Evolutionary conservation across 35 echinoderm and acorn worm genomes (phyloP).

Genomic region (Lytechinus variegatus): DNA sequence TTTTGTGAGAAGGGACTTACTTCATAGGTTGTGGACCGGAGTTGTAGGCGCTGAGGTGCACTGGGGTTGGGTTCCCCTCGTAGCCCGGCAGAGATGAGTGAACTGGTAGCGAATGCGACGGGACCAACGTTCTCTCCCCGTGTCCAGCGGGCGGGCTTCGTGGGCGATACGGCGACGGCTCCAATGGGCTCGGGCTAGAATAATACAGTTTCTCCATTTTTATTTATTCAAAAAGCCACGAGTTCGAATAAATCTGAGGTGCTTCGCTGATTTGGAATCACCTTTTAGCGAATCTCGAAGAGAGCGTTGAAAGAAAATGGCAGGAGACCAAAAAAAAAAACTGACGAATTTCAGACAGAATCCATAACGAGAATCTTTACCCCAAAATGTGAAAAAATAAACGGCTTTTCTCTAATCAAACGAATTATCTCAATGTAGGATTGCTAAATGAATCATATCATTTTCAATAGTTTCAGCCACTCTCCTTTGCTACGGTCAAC

Average conservation of each 20-base stretch:
- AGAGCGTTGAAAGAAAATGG: not conserved
- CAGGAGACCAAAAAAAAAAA: not conserved
- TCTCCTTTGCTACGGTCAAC: no score
- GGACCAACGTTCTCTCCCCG: not conserved
- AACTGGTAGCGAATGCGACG: not conserved
- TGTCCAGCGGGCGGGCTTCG: not conserved
- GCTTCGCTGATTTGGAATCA: not conserved
- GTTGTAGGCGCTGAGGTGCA: conserved; percentile 46
- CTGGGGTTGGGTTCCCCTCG: conserved; percentile 15
- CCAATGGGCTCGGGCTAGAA: not conserved
- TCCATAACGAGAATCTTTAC: not conserved
- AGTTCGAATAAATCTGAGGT: not conserved
- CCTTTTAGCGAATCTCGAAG: not conserved
- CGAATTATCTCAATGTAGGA: not conserved
- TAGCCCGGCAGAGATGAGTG: conserved; percentile 12
- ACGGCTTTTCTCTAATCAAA: not conserved
- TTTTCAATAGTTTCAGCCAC: not conserved
- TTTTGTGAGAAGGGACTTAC: not conserved
- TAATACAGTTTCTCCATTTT: conserved; percentile 39
- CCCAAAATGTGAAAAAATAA: not conserved
- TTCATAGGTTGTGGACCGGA: conserved; percentile 38
- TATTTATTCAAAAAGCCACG: not conserved
- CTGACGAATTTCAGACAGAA: not conserved
- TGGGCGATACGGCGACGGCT: conserved; percentile 21
- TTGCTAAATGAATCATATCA: not conserved